Conservation (phyloP, 2,888 invertebrate genomes). For the Lysandra coridon region DNA sequence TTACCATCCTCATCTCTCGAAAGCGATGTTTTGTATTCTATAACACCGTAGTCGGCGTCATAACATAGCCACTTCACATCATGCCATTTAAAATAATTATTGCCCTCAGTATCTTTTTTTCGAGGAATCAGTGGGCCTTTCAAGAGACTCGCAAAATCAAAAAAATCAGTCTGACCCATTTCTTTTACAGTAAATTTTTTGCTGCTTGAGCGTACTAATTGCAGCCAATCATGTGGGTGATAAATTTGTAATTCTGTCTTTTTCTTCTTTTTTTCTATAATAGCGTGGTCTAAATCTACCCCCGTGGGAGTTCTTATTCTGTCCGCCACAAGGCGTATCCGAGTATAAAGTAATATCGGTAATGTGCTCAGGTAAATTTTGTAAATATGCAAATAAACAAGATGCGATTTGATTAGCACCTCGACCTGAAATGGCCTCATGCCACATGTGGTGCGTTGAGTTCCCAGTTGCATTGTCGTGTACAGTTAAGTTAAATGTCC, state of each 20-base stretch:
- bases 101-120: no score
- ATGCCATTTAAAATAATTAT: background rate
- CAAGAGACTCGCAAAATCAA: no score
- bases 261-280: conserved; percentile 26
- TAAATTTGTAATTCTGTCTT: conserved; percentile 11
- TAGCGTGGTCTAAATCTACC: conserved; percentile 19
- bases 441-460: background rate
- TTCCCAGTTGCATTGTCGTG: conserved; percentile 20
- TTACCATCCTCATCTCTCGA: no score
- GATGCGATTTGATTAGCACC: conserved; percentile 26
- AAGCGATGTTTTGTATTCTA: conserved; percentile 3
- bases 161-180: background rate
- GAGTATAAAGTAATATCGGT: conserved; percentile 32
- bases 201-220: background rate
- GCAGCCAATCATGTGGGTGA: conserved; percentile 4
- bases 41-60: background rate
- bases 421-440: conserved; percentile 7
- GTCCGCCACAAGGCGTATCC: conserved; percentile 32
- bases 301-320: conserved; percentile 32
- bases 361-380: conserved; percentile 31
- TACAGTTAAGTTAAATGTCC: conserved; percentile 20
- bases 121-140: no score
- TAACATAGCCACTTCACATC: background rate
- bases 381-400: conserved; percentile 1
- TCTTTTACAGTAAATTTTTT: background rate